These are phyloP conservation scores for Porites rus DNA, from an alignment of 92 coral and sea anemone genomes.

Conservation along the genomic window DNA sequence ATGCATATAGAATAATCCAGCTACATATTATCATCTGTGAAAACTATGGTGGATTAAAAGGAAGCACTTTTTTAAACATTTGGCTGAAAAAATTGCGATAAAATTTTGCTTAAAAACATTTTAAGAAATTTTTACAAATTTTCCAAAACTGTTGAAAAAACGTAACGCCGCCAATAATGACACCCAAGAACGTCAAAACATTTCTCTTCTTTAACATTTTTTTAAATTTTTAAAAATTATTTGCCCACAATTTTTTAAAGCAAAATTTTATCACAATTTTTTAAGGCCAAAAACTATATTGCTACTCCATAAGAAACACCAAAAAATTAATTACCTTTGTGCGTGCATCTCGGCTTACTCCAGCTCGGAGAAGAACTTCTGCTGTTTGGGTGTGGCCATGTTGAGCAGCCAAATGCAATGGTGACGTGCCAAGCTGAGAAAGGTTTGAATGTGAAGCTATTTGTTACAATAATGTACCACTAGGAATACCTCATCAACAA, in stretches of 20 bases:
- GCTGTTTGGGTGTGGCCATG: conserved; percentile 98
- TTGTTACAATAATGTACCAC: background rate
- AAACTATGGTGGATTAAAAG: too few relatives aligned
- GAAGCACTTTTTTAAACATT: too few relatives aligned
- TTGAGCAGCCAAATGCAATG: conserved; percentile 97
- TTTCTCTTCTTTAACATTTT: too few relatives aligned
- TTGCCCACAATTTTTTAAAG: background rate
- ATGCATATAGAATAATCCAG: too few relatives aligned
- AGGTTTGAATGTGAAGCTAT: background rate
- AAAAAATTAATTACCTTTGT: conserved; percentile 75
- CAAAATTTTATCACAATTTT: background rate
- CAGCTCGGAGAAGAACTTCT: conserved; percentile 93
- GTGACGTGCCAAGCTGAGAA: conserved; percentile 93
- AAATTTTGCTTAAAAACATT: too few relatives aligned
- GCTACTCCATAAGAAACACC: too few relatives aligned
- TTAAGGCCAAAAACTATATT: too few relatives aligned
- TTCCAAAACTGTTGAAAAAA: too few relatives aligned
- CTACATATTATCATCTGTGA: too few relatives aligned
- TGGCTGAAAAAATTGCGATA: too few relatives aligned
- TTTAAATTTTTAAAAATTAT: background rate
- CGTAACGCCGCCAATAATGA: background rate
- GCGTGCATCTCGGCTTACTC: conserved; percentile 98
- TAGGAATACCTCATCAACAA: too few relatives aligned
- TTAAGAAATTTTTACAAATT: too few relatives aligned
- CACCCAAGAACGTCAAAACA: background rate